Evolutionary conservation across 2,888 invertebrate species (phyloP), one percentile per base, ranked within the genome.

Genomic region (Poecilobothrus nobilitatus): DNA sequence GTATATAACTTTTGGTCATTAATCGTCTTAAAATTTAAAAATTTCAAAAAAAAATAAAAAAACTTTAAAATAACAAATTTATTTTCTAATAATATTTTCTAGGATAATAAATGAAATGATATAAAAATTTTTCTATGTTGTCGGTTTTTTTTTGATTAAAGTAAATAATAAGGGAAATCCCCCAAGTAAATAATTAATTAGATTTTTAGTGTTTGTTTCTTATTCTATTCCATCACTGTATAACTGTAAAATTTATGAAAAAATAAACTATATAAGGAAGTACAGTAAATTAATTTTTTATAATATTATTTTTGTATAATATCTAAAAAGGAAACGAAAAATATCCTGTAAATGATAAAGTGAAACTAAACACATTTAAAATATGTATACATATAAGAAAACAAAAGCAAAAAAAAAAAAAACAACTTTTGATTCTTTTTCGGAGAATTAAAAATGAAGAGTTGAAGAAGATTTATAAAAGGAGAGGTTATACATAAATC

Each of bases 161-260:
- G 53, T 53, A 53, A 53, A 53, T 53, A 53, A 53, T 18, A 53
- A 53, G 2, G 53, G 53, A 53, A 63, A 63, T 63, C 63, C 63
- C 63, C 27, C 63, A 63, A 63, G 63, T 63, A 63, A 63, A 63
- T 63, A 63, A 63, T 63, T 63, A 63, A 63, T 63, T 53, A 12
- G 9, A 2, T 53, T 9, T 44, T 63, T 44, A 15, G 6, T 53
- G 9, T 15, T 18, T 18, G 7, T 53, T 53, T 53, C 53, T 53
- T 53, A 6, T 2, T 53, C 53, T 53, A 2, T 15, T 53, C 6
- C 18, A 18, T n/a, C 27, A 27, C 27, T 37, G 37, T 37, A n/a
- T n/a, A 37, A 37, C 37, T 37, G 37, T 53, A 53, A 53, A 53
- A 53, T 18, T 53, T 18, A 53, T 15, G 53, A 21, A 63, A 27